Conservation (phyloP, 1,140 invertebrate species). For the Macrocentrus cingulum region DNA sequence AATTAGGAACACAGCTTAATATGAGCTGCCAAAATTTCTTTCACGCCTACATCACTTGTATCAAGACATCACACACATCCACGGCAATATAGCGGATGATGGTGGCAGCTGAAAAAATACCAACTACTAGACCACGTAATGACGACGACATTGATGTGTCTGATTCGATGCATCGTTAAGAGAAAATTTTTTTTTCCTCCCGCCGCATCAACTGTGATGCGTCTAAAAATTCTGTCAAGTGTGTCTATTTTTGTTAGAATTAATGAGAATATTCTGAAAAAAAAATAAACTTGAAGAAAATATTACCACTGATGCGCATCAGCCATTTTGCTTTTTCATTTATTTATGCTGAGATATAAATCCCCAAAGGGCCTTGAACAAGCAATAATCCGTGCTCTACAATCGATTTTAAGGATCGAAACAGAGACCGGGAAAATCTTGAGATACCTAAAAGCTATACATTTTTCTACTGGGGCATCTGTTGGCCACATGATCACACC, state of each 20-base stretch:
- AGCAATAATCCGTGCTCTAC: conserved; percentile 29
- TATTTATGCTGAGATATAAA: conserved; percentile 23
- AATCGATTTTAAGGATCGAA: conserved; percentile 29
- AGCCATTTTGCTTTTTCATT: neutral
- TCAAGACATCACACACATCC: conserved; percentile 14
- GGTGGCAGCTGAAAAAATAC: conserved; percentile 31
- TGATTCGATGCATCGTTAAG: conserved; percentile 10
- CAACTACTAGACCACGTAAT: conserved; percentile 11
- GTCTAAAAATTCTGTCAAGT: neutral
- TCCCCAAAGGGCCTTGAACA: conserved; percentile 24
- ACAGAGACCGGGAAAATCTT: conserved; percentile 6
- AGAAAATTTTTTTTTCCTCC: conserved; percentile 3
- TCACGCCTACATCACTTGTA: conserved; percentile 24
- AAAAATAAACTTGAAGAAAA: too few species aligned
- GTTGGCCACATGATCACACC: conserved; percentile 28
- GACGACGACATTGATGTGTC: conserved; percentile 16
- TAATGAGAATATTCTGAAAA: neutral
- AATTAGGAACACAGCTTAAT: conserved; percentile 15
- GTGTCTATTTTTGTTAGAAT: neutral
- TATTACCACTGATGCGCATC: too few species aligned
- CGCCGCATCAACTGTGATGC: neutral
- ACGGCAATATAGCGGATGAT: too few species aligned
- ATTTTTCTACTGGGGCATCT: conserved; percentile 27
- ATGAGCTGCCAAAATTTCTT: conserved; percentile 22
- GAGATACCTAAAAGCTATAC: conserved; percentile 13